Evolutionary conservation across 2,888 invertebrate genomes (phyloP).

Genomic region (Drosophila subquinaria): DNA sequence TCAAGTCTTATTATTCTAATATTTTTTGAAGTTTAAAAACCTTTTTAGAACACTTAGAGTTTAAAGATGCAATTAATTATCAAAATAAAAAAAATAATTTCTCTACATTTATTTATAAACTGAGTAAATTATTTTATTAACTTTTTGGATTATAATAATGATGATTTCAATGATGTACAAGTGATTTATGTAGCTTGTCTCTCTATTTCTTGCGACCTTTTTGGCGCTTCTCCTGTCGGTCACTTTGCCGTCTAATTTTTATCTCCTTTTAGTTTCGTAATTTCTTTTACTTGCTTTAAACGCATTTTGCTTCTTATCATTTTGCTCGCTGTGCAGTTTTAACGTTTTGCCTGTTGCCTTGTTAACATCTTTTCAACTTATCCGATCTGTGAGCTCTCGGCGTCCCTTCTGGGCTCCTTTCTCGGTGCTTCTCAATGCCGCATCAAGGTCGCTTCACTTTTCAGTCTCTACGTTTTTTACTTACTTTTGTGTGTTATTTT

Average conservation of each 20-base stretch:
- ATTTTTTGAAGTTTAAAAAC: no score
- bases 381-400: background rate
- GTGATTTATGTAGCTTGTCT: no score
- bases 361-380: constrained; percentile 5
- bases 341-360: background rate
- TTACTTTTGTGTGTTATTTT: background rate
- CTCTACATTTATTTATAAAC: no score
- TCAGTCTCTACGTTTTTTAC: background rate
- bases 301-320: background rate
- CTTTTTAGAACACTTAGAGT: no score
- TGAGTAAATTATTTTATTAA: no score
- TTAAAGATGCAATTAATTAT: no score
- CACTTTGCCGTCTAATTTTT: background rate
- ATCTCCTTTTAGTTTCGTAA: background rate
- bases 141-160: no score
- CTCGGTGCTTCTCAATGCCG: constrained; percentile 1
- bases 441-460: constrained; percentile 2
- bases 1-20: no score
- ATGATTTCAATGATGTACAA: no score
- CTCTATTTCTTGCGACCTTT: background rate
- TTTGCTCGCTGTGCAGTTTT: background rate
- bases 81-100: no score
- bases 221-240: background rate
- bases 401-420: background rate
- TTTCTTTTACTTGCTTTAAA: background rate